Evolutionary conservation across 2,888 invertebrate species (phyloP).

Genomic region (Euspilapteryx auroguttella): DNA sequence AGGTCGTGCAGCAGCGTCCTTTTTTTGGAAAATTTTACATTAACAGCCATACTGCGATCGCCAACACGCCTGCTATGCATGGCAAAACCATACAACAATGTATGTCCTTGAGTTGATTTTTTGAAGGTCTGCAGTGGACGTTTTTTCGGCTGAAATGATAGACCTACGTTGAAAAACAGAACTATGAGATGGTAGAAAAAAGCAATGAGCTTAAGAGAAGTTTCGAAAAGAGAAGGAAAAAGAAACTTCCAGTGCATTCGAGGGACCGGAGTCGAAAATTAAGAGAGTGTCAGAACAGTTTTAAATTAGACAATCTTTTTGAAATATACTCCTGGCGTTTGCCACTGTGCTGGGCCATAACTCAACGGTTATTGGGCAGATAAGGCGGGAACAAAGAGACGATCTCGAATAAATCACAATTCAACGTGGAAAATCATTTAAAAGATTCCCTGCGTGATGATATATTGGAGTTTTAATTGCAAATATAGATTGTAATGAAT

Average conservation of each 20-base stretch:
- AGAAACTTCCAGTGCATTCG: background rate
- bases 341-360: conserved; percentile 37
- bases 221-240: background rate
- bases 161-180: too few species aligned
- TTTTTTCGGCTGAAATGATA: too few species aligned
- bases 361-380: conserved; percentile 49
- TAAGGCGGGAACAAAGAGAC: conserved; percentile 35
- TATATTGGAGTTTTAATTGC: too few species aligned
- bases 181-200: background rate
- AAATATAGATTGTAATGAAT: too few species aligned
- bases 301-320: conserved; percentile 51
- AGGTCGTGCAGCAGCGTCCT: too few species aligned
- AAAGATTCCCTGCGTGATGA: too few species aligned
- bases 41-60: too few species aligned
- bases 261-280: conserved; percentile 12
- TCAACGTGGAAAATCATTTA: background rate
- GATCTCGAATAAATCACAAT: conserved; percentile 1
- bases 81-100: too few species aligned
- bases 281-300: conserved; percentile 24
- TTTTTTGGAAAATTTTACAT: too few species aligned
- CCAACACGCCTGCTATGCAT: too few species aligned
- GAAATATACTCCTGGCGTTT: conserved; percentile 34
- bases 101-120: too few species aligned
- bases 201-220: background rate
- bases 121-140: too few species aligned